Percentiles rank a stretch among this genome's conserved stretches.
phyloP scores from a whole-genome alignment of 2,888 invertebrate species.

The Melanostoma scalare region DNA sequence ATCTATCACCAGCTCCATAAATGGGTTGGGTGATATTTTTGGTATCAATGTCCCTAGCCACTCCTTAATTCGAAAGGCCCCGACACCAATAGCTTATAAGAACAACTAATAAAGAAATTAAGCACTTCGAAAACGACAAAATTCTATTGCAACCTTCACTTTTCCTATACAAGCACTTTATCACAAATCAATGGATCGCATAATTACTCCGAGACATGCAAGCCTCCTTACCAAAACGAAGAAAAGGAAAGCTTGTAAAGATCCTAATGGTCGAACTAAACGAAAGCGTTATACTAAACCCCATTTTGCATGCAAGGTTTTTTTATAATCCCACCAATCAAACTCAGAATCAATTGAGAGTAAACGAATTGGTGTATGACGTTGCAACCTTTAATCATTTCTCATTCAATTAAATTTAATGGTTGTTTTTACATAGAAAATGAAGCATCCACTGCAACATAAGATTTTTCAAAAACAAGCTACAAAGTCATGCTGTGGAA shows the following conservation, averaged over 20 bases:
- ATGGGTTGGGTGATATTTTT: too few relatives aligned
- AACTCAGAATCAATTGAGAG: background rate
- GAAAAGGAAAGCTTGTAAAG: background rate
- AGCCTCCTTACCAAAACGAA: background rate
- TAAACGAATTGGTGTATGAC: constrained; percentile 21
- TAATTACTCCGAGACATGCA: constrained; percentile 17
- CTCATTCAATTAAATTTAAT: constrained; percentile 2
- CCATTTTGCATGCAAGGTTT: constrained; percentile 14
- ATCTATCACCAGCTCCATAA: too few relatives aligned
- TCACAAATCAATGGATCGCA: constrained; percentile 29
- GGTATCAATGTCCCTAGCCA: too few relatives aligned
- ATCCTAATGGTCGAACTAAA: background rate
- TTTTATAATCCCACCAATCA: background rate
- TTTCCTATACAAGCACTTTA: constrained; percentile 3
- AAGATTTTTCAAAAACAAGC: too few relatives aligned
- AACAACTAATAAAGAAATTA: too few relatives aligned
- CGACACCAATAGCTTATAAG: too few relatives aligned
- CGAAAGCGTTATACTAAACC: background rate
- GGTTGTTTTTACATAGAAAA: too few relatives aligned
- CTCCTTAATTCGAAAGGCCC: background rate
- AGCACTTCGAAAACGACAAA: background rate
- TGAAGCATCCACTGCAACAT: too few relatives aligned
- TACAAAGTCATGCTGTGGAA: too few relatives aligned
- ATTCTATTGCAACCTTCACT: constrained; percentile 12
- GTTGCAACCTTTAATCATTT: constrained; percentile 2